Evolutionary conservation across 92 coral and sea anemone species (phyloP).

Genomic region (Epizoanthus illoricatus): DNA sequence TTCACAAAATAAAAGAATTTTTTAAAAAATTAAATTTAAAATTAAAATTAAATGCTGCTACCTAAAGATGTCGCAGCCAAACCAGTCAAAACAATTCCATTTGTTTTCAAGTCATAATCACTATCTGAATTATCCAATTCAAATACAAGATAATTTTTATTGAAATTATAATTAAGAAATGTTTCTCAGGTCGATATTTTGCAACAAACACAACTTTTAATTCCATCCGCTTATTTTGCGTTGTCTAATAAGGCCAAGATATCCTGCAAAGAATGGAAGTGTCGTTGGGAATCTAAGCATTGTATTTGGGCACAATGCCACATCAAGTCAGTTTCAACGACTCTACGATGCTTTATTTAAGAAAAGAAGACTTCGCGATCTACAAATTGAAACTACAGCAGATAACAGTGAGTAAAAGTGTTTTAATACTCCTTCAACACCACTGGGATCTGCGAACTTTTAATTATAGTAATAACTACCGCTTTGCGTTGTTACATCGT

Average conservation of each 20-base stretch:
- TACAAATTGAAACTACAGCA: not conserved
- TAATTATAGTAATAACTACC: no score
- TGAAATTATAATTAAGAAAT: no score
- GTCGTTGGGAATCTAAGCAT: not conserved
- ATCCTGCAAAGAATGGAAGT: not conserved
- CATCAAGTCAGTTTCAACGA: conserved; percentile 2
- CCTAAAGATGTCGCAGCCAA: not conserved
- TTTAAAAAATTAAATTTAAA: not conserved
- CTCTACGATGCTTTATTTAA: conserved; percentile 15
- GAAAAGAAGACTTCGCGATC: conserved; percentile 9
- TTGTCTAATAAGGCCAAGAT: not conserved
- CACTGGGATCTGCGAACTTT: no score
- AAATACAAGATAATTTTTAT: no score
- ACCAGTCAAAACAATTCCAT: conserved; percentile 1
- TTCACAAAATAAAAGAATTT: not conserved
- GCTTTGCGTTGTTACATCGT: no score
- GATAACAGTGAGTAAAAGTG: conserved; percentile 4
- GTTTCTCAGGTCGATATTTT: not conserved
- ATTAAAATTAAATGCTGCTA: no score
- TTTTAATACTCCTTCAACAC: not conserved
- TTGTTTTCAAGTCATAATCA: not conserved
- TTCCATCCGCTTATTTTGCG: not conserved
- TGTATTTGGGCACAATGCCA: not conserved
- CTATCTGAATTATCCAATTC: not conserved
- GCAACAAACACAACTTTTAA: not conserved